Evolutionary conservation across 2,797 vertebrate species (phyloP).

Genomic region (Enteromius unitaeniatus): DNA sequence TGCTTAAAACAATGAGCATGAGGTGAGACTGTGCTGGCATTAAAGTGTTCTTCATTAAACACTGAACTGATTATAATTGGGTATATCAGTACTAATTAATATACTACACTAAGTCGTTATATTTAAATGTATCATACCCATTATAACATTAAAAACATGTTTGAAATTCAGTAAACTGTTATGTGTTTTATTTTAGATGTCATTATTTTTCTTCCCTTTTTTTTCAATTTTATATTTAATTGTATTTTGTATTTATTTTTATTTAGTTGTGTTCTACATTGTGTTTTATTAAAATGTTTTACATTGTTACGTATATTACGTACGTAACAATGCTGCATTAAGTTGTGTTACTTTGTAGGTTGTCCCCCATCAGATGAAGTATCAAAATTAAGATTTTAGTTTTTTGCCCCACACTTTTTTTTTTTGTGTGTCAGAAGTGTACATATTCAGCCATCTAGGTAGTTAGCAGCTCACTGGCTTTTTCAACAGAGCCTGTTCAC

Average conservation of each 20-base stretch:
- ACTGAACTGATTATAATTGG: not conserved
- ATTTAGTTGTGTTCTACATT: not conserved
- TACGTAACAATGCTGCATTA: no score
- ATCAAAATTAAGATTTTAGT: not conserved
- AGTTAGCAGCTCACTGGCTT: not conserved
- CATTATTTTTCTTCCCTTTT: no score
- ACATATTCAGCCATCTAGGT: not conserved
- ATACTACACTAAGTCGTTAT: not conserved
- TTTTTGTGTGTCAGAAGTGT: not conserved
- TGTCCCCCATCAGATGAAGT: not conserved
- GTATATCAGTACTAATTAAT: not conserved
- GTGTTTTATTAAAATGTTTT: not conserved
- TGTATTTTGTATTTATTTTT: not conserved
- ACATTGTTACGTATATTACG: no score
- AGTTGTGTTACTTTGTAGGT: no score
- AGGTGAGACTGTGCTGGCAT: not conserved
- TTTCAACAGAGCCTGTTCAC: not conserved
- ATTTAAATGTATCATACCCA: no score
- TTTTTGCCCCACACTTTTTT: not conserved
- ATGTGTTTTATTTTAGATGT: no score
- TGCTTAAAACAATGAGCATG: not conserved
- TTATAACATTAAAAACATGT: no score
- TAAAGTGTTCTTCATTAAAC: not conserved
- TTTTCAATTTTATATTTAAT: no score
- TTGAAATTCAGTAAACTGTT: no score